phyloP scores from a whole-genome alignment of 1,140 invertebrate genomes.

The Diachasma alloeum region DNA sequence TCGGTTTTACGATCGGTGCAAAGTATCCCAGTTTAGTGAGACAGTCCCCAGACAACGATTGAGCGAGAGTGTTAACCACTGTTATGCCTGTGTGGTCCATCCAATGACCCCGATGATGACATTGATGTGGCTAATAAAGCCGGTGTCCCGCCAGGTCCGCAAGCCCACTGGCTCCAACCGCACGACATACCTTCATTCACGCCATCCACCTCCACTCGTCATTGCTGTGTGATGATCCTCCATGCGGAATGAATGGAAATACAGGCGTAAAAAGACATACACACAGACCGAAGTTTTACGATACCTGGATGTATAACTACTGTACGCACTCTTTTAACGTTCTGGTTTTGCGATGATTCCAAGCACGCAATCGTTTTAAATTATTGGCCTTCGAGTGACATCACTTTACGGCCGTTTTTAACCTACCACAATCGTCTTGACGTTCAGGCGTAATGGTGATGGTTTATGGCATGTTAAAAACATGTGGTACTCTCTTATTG shows the following conservation, averaged over 20 bases:
- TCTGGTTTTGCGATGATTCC: background rate
- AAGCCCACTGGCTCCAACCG: background rate
- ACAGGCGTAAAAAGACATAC: background rate
- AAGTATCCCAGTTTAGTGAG: conserved; percentile 30
- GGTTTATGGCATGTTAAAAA: background rate
- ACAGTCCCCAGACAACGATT: conserved; percentile 38
- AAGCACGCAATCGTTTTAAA: background rate
- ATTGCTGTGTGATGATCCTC: background rate
- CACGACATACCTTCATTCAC: background rate
- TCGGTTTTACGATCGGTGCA: conserved; percentile 34
- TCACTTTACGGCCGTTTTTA: background rate
- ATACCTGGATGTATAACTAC: background rate
- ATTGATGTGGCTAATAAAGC: conserved; percentile 25
- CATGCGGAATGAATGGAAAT: background rate
- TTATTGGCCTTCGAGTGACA: background rate
- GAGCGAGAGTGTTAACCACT: background rate
- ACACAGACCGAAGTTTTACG: background rate
- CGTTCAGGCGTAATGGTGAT: background rate
- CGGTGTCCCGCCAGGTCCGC: conserved; percentile 1
- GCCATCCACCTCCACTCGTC: background rate
- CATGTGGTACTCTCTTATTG: background rate
- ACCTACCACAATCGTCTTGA: conserved; percentile 4
- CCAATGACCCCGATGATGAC: conserved; percentile 23
- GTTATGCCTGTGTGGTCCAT: background rate
- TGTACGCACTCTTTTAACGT: background rate